These are phyloP conservation scores for Brachirus orientalis DNA, from an alignment of 2,113 vertebrate species.

Conservation along the genomic window DNA sequence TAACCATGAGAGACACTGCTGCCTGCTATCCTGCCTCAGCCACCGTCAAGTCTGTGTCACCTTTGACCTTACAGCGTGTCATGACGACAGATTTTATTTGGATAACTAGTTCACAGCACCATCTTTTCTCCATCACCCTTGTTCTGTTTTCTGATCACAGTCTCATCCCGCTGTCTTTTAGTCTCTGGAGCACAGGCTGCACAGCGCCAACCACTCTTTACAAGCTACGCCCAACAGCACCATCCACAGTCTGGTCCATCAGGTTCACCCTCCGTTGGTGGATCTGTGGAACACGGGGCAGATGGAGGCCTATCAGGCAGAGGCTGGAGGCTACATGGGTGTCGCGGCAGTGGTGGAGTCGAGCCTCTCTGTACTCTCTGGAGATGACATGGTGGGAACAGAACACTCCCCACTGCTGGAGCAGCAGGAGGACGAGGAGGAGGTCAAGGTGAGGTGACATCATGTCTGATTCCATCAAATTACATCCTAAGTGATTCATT, in stretches of 20 bases:
- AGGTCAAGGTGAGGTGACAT: slow-evolving; percentile 77
- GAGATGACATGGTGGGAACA: slow-evolving; percentile 82
- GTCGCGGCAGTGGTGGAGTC: slow-evolving; percentile 84
- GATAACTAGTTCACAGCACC: neutral
- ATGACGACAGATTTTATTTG: neutral
- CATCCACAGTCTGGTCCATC: slow-evolving; percentile 83
- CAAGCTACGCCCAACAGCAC: slow-evolving; percentile 86
- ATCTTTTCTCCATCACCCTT: neutral
- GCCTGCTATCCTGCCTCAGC: too few relatives aligned
- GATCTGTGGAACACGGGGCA: slow-evolving; percentile 89
- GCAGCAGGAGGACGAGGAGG: slow-evolving; percentile 82
- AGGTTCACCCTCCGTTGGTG: slow-evolving; percentile 85
- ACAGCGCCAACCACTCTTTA: slow-evolving; percentile 82
- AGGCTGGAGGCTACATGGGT: slow-evolving; percentile 84
- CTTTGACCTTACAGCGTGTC: slow-evolving; percentile 3
- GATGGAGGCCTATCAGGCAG: slow-evolving; percentile 81
- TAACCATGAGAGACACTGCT: too few relatives aligned
- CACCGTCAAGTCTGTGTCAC: too few relatives aligned
- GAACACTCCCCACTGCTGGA: slow-evolving; percentile 90
- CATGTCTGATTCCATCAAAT: slow-evolving; percentile 19
- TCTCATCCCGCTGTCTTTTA: slow-evolving; percentile 42
- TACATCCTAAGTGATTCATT: slow-evolving; percentile 15
- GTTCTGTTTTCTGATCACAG: slow-evolving; percentile 1
- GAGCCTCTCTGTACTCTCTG: slow-evolving; percentile 62
- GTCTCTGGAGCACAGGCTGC: slow-evolving; percentile 80